Percentiles rank a stretch among this genome's conserved stretches.
phyloP scores from a whole-genome alignment of 2,113 vertebrate genomes.

The Gadus macrocephalus region DNA sequence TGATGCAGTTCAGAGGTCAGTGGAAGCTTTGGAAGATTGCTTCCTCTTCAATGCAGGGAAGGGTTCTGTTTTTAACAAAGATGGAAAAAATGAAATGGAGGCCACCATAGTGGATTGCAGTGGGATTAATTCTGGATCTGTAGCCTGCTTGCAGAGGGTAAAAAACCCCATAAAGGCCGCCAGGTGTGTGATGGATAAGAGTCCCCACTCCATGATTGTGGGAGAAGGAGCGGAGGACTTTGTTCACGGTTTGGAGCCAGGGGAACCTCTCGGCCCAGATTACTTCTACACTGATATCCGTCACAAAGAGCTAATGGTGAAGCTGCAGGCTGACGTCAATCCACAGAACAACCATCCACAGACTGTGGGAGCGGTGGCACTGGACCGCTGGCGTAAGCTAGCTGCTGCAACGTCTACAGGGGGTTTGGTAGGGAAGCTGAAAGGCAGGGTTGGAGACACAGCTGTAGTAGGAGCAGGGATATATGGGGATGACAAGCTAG shows the following conservation, averaged over 20 bases:
- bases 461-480: constrained; percentile 75
- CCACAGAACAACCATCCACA: constrained; percentile 71
- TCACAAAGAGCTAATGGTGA: constrained; percentile 54
- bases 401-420: constrained; percentile 76
- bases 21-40: constrained; percentile 74
- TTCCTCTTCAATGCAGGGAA: constrained; percentile 78
- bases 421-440: constrained; percentile 72
- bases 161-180: constrained; percentile 76
- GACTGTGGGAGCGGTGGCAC: constrained; percentile 74
- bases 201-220: constrained; percentile 66
- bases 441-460: constrained; percentile 74
- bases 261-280: constrained; percentile 51
- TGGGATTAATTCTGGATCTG: constrained; percentile 62
- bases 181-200: constrained; percentile 73
- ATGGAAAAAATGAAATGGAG: constrained; percentile 73
- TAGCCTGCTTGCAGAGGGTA: constrained; percentile 68
- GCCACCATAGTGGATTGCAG: constrained; percentile 71
- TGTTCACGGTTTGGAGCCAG: constrained; percentile 41
- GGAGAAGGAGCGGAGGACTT: constrained; percentile 74
- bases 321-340: constrained; percentile 31
- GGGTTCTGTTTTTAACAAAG: constrained; percentile 73
- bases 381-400: constrained; percentile 59
- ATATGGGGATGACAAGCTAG: constrained; percentile 70
- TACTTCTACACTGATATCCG: constrained; percentile 74
- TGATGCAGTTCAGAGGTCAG: constrained; percentile 73